Base-by-base conservation (phyloP, 2,888 invertebrate species). In the Rhagophthalmus giganteus region DNA sequence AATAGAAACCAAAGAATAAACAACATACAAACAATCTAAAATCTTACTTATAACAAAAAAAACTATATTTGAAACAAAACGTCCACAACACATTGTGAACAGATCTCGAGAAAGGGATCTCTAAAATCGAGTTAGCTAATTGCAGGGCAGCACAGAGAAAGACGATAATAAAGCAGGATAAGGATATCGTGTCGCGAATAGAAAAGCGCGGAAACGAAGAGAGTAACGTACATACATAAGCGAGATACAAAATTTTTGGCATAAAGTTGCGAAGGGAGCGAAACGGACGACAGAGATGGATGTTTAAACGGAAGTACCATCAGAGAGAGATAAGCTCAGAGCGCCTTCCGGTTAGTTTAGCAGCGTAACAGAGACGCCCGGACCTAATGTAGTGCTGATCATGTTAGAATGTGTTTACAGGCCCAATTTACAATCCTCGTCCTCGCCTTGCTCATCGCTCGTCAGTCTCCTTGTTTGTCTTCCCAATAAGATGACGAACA, bases 111-210 rank as follows among this genome's bases (percentile, higher is more conserved):
- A 71, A 73, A 73, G 73, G 74, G 73, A 74, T 74, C 74, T 72
- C 72, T 66, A 69, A 75, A 75, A 75, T 75, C 71, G 71, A 75
- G 74, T 75, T 75, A 75, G 74, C 73, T 75, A 75, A 75, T 75
- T 74, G 74, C 74, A 69, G 68, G 70, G 66, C 66, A 61, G 67
- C 49, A 39, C 35, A 42, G 32, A 38, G 46, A 24, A 35, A 40
- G 42, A 49, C 27, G 37, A 42, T 15, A 40, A 31, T 45, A 37
- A 45, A 48, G 31, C 26, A 28, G 25, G 40, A 48, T 25, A 49
- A 51, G 54, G 42, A 48, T 40, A 48, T 48, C 37, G 25, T 49
- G 50, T 47, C 39, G 32, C 41, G 31, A 37, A 32, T 37, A 32
- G 31, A 32, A 46, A 41, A 41, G 27, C 30, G 31, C 16, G 32